A percentile compares a stretch with the other conserved stretches of the same genome.
Conservation (phyloP, 2,888 invertebrate species). For the Drosophila greeni region DNA sequence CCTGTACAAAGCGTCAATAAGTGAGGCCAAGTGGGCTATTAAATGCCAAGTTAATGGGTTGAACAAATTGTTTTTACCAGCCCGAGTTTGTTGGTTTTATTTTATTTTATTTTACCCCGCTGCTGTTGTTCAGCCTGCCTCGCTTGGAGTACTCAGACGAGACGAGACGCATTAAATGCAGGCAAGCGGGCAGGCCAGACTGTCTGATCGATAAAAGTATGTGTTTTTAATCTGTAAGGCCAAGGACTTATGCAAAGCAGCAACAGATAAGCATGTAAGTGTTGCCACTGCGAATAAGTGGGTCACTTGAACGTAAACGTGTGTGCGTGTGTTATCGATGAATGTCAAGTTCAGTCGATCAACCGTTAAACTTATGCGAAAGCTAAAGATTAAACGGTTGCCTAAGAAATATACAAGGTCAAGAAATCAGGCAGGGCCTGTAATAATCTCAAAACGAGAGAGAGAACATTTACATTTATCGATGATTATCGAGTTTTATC, state of each 20-base stretch:
- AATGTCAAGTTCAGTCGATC: slow-evolving; percentile 21
- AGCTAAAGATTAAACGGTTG: neutral
- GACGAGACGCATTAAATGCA: slow-evolving; percentile 29
- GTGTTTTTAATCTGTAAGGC: slow-evolving; percentile 4
- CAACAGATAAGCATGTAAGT: slow-evolving; percentile 18
- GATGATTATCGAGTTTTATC: neutral
- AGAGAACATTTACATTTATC: neutral
- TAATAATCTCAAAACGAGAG: neutral
- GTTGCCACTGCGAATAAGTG: slow-evolving; percentile 1
- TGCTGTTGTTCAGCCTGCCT: slow-evolving; percentile 7
- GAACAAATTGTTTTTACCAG: slow-evolving; percentile 33
- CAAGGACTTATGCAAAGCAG: slow-evolving; percentile 21
- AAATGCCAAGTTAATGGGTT: slow-evolving; percentile 44
- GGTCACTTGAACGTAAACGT: slow-evolving; percentile 6
- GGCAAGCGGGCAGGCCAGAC: neutral
- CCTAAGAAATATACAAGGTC: neutral
- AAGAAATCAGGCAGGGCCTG: neutral
- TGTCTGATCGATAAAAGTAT: slow-evolving; percentile 29
- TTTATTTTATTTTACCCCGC: neutral
- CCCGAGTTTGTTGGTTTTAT: slow-evolving; percentile 8
- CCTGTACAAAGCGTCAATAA: slow-evolving; percentile 38
- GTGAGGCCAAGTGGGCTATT: slow-evolving; percentile 45
- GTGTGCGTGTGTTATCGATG: neutral
- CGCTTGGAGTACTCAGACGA: slow-evolving; percentile 17
- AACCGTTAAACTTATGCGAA: neutral